A percentile compares a stretch with the other conserved stretches of the same genome.
Conservation (phyloP, 2,797 vertebrate genomes). For the Smutsia gigantea region DNA sequence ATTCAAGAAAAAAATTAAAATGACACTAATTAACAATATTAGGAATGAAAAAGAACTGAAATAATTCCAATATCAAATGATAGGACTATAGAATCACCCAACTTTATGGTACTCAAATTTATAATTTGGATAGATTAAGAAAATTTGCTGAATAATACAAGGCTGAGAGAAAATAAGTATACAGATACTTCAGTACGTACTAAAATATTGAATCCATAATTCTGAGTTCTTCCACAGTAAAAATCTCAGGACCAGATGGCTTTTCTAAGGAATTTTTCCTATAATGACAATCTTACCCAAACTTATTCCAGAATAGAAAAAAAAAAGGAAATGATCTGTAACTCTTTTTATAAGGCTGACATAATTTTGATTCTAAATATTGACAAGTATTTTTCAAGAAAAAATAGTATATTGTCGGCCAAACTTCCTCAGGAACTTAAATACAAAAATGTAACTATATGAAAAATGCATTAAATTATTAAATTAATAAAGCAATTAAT, state of each 20-base stretch:
- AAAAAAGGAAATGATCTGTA: neutral
- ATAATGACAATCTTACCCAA: neutral
- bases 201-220: neutral
- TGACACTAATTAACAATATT: neutral
- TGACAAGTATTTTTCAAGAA: neutral
- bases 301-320: neutral
- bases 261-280: neutral
- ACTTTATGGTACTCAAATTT: neutral
- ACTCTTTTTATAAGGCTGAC: neutral
- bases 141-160: neutral
- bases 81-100: neutral
- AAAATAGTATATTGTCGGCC: neutral
- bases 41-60: neutral
- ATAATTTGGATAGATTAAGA: neutral
- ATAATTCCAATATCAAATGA: neutral
- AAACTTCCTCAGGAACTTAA: neutral
- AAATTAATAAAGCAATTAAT: neutral
- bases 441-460: neutral
- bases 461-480: neutral
- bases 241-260: neutral
- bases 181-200: neutral
- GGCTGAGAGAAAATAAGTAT: neutral
- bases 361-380: neutral
- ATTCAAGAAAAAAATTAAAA: neutral
- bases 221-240: neutral